A percentile compares a stretch with the other conserved stretches of the same genome.
Evolutionary conservation across 2,888 invertebrate genomes (phyloP).

Genomic region (Agrilus cyanescens): DNA sequence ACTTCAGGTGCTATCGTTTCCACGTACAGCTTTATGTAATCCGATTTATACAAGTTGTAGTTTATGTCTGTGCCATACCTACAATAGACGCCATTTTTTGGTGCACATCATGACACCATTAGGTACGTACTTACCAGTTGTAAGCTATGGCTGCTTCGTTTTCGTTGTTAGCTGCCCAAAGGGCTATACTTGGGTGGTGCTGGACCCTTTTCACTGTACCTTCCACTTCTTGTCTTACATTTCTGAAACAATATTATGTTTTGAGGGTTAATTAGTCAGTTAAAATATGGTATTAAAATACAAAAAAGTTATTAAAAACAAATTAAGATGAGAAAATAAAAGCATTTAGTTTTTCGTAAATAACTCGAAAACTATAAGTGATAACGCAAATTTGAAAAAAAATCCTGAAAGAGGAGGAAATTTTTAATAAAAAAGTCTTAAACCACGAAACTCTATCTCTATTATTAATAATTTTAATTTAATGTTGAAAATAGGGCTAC

Average conservation of each 20-base stretch:
- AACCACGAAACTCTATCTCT: too few species aligned
- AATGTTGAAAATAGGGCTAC: too few species aligned
- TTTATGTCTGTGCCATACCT: constrained; percentile 38
- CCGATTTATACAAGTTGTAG: constrained; percentile 38
- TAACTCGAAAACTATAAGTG: too few species aligned
- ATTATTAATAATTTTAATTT: too few species aligned
- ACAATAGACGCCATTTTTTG: constrained; percentile 7
- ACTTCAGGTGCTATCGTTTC: constrained; percentile 59
- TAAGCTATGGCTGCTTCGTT: constrained; percentile 81
- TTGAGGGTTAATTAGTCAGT: too few species aligned
- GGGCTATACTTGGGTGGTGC: constrained; percentile 73
- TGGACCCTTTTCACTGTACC: constrained; percentile 75
- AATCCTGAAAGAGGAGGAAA: too few species aligned
- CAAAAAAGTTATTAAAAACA: constrained; percentile 2
- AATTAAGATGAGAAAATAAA: too few species aligned
- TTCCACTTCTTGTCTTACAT: constrained; percentile 62
- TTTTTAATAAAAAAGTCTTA: too few species aligned
- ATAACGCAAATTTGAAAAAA: too few species aligned
- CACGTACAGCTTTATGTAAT: constrained; percentile 77
- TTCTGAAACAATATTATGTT: constrained; percentile 42
- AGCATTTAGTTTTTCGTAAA: too few species aligned
- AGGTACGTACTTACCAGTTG: constrained; percentile 71
- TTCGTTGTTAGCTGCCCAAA: constrained; percentile 96
- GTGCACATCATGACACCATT: too few species aligned
- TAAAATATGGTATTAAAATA: neutral